Percentiles rank a stretch among this genome's conserved stretches.
Evolutionary conservation across 1,140 invertebrate species (phyloP).

Genomic region (Cyclina sinensis): DNA sequence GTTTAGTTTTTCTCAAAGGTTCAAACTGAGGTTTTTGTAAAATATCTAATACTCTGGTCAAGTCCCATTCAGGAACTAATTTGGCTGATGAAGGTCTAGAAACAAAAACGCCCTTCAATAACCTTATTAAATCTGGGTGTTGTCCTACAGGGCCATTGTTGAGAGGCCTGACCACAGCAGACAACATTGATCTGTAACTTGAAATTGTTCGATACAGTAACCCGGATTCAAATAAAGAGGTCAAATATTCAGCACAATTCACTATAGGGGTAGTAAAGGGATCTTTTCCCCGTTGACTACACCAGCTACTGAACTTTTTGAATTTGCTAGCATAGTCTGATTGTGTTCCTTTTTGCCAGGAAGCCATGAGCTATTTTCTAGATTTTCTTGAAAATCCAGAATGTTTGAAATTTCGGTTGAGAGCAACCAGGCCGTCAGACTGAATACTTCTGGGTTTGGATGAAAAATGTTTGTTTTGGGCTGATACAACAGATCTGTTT

Average conservation of each 20-base stretch:
- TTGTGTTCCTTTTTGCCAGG: too few species aligned
- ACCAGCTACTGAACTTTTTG: slow-evolving; percentile 60
- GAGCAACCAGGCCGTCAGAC: too few species aligned
- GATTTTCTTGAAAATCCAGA: slow-evolving; percentile 48
- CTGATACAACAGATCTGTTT: slow-evolving; percentile 32
- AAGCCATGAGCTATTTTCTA: slow-evolving; percentile 60
- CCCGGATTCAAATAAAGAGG: neutral
- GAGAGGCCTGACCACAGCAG: neutral
- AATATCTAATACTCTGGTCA: too few species aligned
- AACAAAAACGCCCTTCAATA: too few species aligned
- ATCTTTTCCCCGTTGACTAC: slow-evolving; percentile 41
- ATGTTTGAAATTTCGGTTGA: slow-evolving; percentile 30
- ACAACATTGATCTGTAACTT: slow-evolving; percentile 57
- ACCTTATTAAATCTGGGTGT: slow-evolving; percentile 32
- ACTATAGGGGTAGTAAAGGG: too few species aligned
- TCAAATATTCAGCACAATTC: slow-evolving; percentile 8
- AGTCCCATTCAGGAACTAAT: too few species aligned
- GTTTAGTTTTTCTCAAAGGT: slow-evolving; percentile 51
- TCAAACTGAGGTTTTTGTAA: slow-evolving; percentile 59
- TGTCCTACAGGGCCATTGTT: neutral
- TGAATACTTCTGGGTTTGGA: too few species aligned
- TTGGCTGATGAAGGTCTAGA: too few species aligned
- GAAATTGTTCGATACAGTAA: too few species aligned
- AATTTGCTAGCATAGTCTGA: too few species aligned
- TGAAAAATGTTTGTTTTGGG: too few species aligned